Conservation (phyloP, 2,113 vertebrate species). For the Herpetotheres cachinnans region DNA sequence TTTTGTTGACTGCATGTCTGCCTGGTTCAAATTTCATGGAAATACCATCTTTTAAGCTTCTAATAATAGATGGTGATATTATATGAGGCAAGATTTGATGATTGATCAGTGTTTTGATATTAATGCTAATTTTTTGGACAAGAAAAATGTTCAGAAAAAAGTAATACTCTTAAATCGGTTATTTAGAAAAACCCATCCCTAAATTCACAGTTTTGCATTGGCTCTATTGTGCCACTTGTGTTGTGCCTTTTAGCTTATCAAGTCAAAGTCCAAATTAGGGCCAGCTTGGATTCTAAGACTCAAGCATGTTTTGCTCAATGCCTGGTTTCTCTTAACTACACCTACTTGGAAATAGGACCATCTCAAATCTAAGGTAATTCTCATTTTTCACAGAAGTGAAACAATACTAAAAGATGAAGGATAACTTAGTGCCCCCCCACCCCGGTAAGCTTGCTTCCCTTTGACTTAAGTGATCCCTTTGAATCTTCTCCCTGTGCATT, state of each 20-base stretch:
- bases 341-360: not conserved
- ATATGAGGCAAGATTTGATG: not conserved
- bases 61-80: not conserved
- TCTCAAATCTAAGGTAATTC: not conserved
- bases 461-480: not conserved
- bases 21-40: not conserved
- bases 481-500: not conserved
- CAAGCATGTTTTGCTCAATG: not conserved
- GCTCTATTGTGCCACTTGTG: not conserved
- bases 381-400: not conserved
- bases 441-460: not conserved
- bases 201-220: not conserved
- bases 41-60: not conserved
- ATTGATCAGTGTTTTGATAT: not conserved
- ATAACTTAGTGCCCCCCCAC: not conserved
- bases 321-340: not conserved
- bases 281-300: not conserved
- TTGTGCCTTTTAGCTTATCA: not conserved
- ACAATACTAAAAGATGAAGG: not conserved
- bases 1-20: not conserved
- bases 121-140: not conserved
- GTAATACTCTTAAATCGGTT: not conserved
- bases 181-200: not conserved
- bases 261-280: not conserved
- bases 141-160: not conserved